A percentile compares a stretch with the other conserved stretches of the same genome.
These are phyloP conservation scores for Nesoenas mayeri DNA, from an alignment of 2,113 vertebrate species.

Conservation along the genomic window DNA sequence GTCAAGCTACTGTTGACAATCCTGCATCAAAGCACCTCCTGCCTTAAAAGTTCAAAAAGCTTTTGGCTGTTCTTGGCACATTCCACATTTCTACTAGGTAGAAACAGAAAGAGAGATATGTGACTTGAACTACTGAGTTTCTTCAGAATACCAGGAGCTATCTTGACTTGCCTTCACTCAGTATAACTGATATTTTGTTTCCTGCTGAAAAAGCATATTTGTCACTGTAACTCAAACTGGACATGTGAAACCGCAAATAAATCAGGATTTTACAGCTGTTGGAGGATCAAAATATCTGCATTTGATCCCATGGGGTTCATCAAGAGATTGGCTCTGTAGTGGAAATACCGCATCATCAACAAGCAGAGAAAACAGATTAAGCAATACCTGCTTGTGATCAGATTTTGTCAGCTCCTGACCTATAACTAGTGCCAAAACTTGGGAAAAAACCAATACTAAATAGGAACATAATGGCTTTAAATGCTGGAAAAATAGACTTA, in stretches of 20 bases:
- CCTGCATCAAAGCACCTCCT: not conserved
- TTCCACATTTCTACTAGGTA: not conserved
- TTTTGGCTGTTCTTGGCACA: not conserved
- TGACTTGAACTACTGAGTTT: not conserved
- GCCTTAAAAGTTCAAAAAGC: not conserved
- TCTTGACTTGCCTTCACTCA: not conserved
- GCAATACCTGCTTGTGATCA: not conserved
- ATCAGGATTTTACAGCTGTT: not conserved
- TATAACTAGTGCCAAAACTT: not conserved
- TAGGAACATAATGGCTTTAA: not conserved
- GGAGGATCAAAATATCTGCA: not conserved
- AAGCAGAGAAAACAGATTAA: not conserved
- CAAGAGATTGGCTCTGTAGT: not conserved
- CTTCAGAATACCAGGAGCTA: not conserved
- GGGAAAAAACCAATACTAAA: not conserved
- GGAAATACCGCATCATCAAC: not conserved
- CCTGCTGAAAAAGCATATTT: not conserved
- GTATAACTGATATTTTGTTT: not conserved
- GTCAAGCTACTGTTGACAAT: not conserved
- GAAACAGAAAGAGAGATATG: not conserved
- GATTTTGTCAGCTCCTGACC: not conserved
- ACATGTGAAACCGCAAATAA: not conserved
- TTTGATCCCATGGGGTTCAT: not conserved
- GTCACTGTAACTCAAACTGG: not conserved
- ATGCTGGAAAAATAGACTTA: constrained; percentile 11